Evolutionary conservation across 2,113 vertebrate genomes (phyloP).

Genomic region (Prolemur simus): DNA sequence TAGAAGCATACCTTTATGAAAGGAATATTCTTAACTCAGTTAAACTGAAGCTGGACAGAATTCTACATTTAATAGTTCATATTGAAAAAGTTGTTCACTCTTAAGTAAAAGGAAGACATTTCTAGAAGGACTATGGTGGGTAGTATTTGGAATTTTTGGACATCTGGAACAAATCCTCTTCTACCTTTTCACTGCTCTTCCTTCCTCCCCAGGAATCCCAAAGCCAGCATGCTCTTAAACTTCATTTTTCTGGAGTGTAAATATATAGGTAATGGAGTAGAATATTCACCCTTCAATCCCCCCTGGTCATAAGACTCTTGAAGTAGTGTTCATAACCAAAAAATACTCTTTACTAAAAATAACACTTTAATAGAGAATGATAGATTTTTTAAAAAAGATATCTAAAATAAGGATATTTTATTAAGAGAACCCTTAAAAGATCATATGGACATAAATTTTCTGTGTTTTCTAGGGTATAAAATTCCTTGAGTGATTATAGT

Average conservation of each 20-base stretch:
- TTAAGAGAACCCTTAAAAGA: not conserved
- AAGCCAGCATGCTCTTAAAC: not conserved
- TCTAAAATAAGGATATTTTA: not conserved
- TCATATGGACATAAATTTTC: not conserved
- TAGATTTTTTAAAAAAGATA: not conserved
- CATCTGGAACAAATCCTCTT: not conserved
- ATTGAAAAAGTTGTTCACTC: constrained; percentile 5
- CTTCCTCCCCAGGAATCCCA: not conserved
- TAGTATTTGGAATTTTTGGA: constrained; percentile 21
- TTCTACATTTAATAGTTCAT: constrained; percentile 5
- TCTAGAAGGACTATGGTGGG: not conserved
- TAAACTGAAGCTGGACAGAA: constrained; percentile 33
- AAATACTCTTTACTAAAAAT: not conserved
- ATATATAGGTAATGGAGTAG: not conserved
- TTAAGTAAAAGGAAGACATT: not conserved
- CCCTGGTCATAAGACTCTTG: not conserved
- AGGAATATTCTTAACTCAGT: constrained; percentile 34
- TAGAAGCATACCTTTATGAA: constrained; percentile 12
- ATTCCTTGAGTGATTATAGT: not conserved
- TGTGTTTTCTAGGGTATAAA: constrained; percentile 10
- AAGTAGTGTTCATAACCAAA: not conserved
- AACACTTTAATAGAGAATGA: not conserved
- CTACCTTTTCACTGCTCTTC: not conserved
- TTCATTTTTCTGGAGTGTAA: constrained; percentile 16
- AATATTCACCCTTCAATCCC: not conserved